Evolutionary conservation across 2,888 invertebrate species (phyloP).

Genomic region (Caenorhabditis sp.): DNA sequence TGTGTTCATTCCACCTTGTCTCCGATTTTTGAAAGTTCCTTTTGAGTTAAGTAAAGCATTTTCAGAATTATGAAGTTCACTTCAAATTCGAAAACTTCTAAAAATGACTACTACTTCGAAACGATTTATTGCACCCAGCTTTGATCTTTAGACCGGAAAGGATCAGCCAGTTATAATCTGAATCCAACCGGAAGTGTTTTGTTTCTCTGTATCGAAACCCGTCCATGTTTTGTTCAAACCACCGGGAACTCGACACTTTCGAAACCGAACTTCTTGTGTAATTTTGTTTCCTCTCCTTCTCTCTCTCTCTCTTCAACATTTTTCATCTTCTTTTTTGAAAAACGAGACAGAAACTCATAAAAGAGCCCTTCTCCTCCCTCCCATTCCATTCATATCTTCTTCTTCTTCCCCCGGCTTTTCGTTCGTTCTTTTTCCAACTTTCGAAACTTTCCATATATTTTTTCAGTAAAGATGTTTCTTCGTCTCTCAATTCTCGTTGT

Average conservation of each 20-base stretch:
- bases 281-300: conserved; percentile 2
- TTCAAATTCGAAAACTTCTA: too few relatives aligned
- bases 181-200: conserved; percentile 32
- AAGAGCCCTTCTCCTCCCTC: conserved; percentile 1
- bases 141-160: conserved; percentile 8
- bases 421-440: conserved; percentile 1
- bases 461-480: conserved; percentile 41
- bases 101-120: background rate
- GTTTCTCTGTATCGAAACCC: conserved; percentile 28
- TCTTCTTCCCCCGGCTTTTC: conserved; percentile 7
- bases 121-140: background rate
- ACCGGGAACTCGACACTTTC: conserved; percentile 29
- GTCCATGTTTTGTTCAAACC: conserved; percentile 22
- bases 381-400: conserved; percentile 10
- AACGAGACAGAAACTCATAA: conserved; percentile 33
- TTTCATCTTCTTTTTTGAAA: conserved; percentile 19
- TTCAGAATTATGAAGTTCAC: too few relatives aligned
- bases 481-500: conserved; percentile 39
- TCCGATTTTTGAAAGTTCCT: too few relatives aligned
- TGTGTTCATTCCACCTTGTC: too few relatives aligned
- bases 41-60: too few relatives aligned
- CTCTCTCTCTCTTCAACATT: background rate
- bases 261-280: conserved; percentile 38
- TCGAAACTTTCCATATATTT: conserved; percentile 15
- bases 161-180: conserved; percentile 25